A percentile compares a stretch with the other conserved stretches of the same genome.
Evolutionary conservation across 2,797 vertebrate species (phyloP).

Genomic region (Perodicticus potto): DNA sequence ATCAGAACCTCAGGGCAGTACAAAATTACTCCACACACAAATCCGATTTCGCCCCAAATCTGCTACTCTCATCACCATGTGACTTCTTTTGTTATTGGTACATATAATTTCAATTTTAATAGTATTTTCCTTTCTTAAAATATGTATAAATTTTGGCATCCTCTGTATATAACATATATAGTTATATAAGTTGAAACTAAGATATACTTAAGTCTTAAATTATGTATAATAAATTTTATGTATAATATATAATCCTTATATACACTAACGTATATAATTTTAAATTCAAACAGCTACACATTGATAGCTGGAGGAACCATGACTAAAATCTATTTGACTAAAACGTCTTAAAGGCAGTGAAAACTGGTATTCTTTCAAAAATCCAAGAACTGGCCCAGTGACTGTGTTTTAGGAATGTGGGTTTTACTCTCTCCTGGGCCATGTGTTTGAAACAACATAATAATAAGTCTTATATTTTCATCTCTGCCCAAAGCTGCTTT

Average conservation of each 20-base stretch:
- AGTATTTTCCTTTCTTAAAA: slow-evolving; percentile 35
- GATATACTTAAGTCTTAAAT: background rate
- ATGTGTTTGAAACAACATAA: slow-evolving; percentile 7
- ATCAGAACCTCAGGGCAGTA: background rate
- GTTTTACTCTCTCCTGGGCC: slow-evolving; percentile 12
- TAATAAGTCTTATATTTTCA: slow-evolving; percentile 12
- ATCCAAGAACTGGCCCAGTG: background rate
- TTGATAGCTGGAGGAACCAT: background rate
- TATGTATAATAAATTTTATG: background rate
- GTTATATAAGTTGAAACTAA: background rate
- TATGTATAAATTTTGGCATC: background rate
- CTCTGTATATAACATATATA: background rate
- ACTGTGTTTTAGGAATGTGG: background rate
- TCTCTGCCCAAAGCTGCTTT: background rate
- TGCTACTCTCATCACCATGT: background rate
- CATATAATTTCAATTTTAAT: no score
- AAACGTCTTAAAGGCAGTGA: slow-evolving; percentile 27
- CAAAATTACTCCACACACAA: background rate
- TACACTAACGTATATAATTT: background rate
- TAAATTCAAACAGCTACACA: background rate
- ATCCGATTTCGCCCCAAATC: background rate
- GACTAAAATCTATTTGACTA: slow-evolving; percentile 27
- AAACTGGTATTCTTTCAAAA: slow-evolving; percentile 9
- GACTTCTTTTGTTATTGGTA: no score
- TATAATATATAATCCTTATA: background rate